Base-by-base conservation (phyloP, 2,113 vertebrate genomes). In the Scatophagus argus region DNA sequence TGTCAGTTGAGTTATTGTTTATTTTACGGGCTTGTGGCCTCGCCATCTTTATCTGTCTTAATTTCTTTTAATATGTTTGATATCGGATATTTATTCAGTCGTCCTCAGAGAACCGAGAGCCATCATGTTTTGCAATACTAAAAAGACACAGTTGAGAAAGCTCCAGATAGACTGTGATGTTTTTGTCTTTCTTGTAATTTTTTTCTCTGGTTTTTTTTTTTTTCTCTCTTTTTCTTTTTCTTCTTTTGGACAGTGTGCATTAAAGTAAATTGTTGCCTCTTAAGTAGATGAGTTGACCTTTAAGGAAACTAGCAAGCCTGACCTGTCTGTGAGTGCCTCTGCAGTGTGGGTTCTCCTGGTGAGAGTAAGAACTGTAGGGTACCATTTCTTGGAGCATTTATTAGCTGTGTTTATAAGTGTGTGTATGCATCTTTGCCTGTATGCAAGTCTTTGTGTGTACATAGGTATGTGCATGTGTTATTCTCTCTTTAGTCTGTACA, bases 201-300 rank as follows among this genome's bases (percentile, higher is more conserved):
- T 46, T 82, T 74, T 84, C 85, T 77, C 51, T 74, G 19, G 71
- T 60, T 54, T 61, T 39, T 47, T 29, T 21, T 47, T 52, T 39
- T 70, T n/a, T n/a, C n/a, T n/a, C n/a, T n/a, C n/a, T n/a, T n/a
- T n/a, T 29, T 21, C 43, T 52, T 39, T 70, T 81, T 76, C 55
- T 62, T 74, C 76, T 85, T 90, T 88, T 86, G 93, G 87, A 91
- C 89, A 90, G 88, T 92, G 92, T 93, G 93, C 90, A 95, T 93
- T 91, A 89, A 96, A 95, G 93, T 91, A 93, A 93, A 82, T 94
- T 94, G 94, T 74, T 89, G 89, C 91, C 88, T 94, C 87, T 87
- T 94, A 94, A 96, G 93, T 94, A 96, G 92, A 94, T 79, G 93
- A 93, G 90, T 89, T 96, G 94, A 95, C 95, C 95, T 96, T 96